phyloP scores from a whole-genome alignment of 37 sponge, comb jelly and placozoan genomes.

The Aplysina aerophoba region DNA sequence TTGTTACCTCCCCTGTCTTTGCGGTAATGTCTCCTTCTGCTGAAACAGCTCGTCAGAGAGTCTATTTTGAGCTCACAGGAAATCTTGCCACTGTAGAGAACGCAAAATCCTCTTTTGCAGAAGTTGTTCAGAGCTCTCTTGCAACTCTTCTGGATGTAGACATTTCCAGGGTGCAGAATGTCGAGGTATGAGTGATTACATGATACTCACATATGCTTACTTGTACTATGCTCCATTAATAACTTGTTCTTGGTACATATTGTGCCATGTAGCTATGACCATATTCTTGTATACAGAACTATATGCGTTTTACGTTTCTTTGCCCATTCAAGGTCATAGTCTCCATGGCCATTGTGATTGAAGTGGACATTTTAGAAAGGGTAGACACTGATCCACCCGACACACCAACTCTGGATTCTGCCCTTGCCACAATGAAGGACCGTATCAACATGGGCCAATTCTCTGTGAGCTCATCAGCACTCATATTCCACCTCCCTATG shows the following conservation, averaged over 20 bases:
- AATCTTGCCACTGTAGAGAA: neutral
- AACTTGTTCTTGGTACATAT: neutral
- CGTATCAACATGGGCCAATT: slow-evolving; percentile 21
- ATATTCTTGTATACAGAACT: too few relatives aligned
- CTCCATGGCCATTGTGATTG: slow-evolving; percentile 23
- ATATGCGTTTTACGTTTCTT: too few relatives aligned
- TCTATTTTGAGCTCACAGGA: slow-evolving; percentile 51
- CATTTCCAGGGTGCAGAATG: slow-evolving; percentile 47
- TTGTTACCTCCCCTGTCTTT: slow-evolving; percentile 41
- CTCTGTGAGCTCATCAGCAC: slow-evolving; percentile 9
- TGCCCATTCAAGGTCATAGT: neutral
- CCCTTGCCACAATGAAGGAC: neutral
- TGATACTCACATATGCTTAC: neutral
- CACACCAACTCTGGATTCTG: slow-evolving; percentile 41
- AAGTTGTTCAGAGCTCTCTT: slow-evolving; percentile 13
- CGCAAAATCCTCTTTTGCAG: neutral
- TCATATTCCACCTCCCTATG: neutral
- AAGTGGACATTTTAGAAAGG: slow-evolving; percentile 44
- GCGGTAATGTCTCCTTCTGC: slow-evolving; percentile 56
- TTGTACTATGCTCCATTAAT: neutral
- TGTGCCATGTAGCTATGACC: too few relatives aligned
- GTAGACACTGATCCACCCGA: slow-evolving; percentile 69
- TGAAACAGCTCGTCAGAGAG: slow-evolving; percentile 16
- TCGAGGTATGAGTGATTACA: slow-evolving; percentile 24
- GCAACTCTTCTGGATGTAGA: slow-evolving; percentile 48